Evolutionary conservation across 64 coral and sea anemone species (phyloP).

Genomic region (Anthopleura sola): DNA sequence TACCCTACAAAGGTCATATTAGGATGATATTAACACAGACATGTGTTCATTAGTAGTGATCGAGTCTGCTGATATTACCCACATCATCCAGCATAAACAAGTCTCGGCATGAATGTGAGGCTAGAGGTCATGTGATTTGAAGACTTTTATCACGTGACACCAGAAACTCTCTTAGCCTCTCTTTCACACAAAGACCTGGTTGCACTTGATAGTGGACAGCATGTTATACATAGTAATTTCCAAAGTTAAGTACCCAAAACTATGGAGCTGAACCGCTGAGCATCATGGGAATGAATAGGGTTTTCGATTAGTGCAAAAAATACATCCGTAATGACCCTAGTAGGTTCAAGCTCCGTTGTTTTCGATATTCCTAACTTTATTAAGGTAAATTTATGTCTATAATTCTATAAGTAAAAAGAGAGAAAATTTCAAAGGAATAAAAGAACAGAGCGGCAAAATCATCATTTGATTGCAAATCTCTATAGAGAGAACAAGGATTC

Average conservation of each 20-base stretch:
- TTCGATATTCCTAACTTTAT: background rate
- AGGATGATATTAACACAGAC: background rate
- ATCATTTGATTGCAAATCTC: background rate
- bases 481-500: background rate
- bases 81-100: background rate
- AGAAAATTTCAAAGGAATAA: background rate
- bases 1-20: background rate
- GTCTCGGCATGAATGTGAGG: background rate
- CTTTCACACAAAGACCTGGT: background rate
- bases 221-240: background rate
- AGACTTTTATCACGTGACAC: background rate
- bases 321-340: too few species aligned
- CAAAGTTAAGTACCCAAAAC: background rate
- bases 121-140: background rate
- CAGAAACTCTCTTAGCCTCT: background rate
- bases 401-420: background rate
- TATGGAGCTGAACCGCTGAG: background rate
- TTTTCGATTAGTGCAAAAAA: too few species aligned
- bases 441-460: background rate
- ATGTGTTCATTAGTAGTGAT: background rate
- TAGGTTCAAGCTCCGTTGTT: background rate
- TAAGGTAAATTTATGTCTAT: background rate
- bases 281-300: background rate
- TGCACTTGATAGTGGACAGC: background rate
- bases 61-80: too few species aligned